Evolutionary conservation across 2,113 vertebrate species (phyloP).

Genomic region (Amphiprion percula): DNA sequence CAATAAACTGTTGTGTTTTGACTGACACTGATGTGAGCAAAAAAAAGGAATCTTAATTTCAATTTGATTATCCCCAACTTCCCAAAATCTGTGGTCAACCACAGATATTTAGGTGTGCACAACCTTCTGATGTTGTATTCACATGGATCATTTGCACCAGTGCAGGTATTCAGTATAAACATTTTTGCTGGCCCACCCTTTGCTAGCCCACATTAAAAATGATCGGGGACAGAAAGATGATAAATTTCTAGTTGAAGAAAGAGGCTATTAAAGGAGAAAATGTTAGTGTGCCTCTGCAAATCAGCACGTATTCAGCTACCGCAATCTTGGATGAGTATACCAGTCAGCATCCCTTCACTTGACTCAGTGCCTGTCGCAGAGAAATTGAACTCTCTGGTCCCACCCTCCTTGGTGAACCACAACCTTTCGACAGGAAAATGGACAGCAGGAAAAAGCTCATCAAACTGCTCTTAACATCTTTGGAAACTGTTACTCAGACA

Average conservation of each 20-base stretch:
- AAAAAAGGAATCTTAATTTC: neutral
- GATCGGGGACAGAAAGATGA: constrained; percentile 2
- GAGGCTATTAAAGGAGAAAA: constrained; percentile 42
- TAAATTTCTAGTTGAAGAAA: constrained; percentile 28
- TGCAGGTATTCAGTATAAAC: constrained; percentile 16
- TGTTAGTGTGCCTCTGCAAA: constrained; percentile 55
- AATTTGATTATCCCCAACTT: neutral
- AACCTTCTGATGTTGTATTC: neutral
- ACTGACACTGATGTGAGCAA: neutral
- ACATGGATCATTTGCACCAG: neutral
- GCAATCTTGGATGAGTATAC: constrained; percentile 54
- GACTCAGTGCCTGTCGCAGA: constrained; percentile 67
- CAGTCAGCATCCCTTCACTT: constrained; percentile 65
- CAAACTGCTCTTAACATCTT: constrained; percentile 69
- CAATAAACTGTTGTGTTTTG: constrained; percentile 7
- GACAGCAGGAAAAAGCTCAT: constrained; percentile 78
- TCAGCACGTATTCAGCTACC: constrained; percentile 61
- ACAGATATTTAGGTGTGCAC: neutral
- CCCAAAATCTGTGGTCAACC: neutral
- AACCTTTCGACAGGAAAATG: constrained; percentile 71
- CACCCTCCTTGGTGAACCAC: constrained; percentile 72
- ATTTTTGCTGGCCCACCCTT: neutral
- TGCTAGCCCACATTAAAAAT: constrained; percentile 1
- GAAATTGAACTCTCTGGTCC: constrained; percentile 64
- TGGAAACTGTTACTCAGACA: constrained; percentile 78